A percentile compares a stretch with the other conserved stretches of the same genome.
phyloP scores from a whole-genome alignment of 2,888 invertebrate genomes.

The Leptopilina myrica region DNA sequence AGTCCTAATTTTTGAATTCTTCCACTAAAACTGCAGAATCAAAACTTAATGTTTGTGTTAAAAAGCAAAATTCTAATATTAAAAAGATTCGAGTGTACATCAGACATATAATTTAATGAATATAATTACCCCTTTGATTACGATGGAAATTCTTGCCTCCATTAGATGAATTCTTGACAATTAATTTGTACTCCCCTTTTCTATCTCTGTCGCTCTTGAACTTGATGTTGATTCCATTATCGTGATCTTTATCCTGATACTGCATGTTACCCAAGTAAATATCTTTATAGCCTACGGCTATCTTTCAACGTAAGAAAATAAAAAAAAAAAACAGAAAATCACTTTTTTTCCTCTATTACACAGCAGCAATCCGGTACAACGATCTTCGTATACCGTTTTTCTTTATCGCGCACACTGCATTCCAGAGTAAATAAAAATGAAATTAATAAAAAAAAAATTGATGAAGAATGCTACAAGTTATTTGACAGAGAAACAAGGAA shows the following conservation, averaged over 20 bases:
- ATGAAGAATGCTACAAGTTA: no score
- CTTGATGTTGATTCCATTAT: constrained; percentile 74
- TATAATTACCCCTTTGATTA: constrained; percentile 60
- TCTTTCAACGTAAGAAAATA: background rate
- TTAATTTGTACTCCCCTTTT: constrained; percentile 68
- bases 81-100: no score
- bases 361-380: background rate
- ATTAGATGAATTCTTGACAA: constrained; percentile 49
- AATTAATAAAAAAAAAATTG: no score
- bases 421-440: background rate
- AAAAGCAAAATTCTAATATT: no score
- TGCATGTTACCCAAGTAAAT: constrained; percentile 46
- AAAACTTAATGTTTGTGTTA: no score
- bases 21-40: no score
- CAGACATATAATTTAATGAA: background rate
- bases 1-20: no score
- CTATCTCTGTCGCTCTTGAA: constrained; percentile 65
- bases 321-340: background rate
- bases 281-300: background rate
- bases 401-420: background rate
- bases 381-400: constrained; percentile 3
- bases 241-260: constrained; percentile 70
- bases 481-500: no score
- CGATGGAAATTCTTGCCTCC: constrained; percentile 60
- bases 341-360: background rate